Conservation (phyloP, 2,113 vertebrate genomes). For the Oreochromis spilurus region DNA sequence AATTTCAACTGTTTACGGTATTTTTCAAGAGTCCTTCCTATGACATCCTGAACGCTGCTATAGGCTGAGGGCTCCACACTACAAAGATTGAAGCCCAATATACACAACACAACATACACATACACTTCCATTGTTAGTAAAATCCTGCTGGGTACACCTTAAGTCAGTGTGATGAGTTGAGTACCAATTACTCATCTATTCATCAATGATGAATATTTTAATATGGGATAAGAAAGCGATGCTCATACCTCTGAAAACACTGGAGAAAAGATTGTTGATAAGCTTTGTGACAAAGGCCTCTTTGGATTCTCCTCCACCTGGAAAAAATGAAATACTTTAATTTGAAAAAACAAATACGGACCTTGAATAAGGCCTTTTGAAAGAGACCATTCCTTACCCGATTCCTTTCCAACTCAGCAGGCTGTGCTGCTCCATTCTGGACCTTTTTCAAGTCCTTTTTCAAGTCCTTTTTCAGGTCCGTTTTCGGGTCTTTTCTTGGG, state of each 20-base stretch:
- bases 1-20: neutral
- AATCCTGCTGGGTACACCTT: neutral
- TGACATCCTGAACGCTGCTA: neutral
- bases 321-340: neutral
- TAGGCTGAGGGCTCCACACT: neutral
- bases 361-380: neutral
- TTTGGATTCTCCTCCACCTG: slow-evolving; percentile 81
- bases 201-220: neutral
- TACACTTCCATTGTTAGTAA: neutral
- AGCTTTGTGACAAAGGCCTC: slow-evolving; percentile 86
- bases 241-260: slow-evolving; percentile 89
- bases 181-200: neutral
- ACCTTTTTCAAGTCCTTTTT: slow-evolving; percentile 79
- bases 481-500: neutral
- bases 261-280: slow-evolving; percentile 89
- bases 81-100: neutral
- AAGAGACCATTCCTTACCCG: slow-evolving; percentile 57
- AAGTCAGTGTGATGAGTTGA: neutral
- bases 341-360: neutral
- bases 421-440: slow-evolving; percentile 79
- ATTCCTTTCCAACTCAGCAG: slow-evolving; percentile 70
- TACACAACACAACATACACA: neutral
- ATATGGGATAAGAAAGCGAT: neutral
- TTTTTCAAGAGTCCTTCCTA: neutral
- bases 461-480: neutral